phyloP scores from a whole-genome alignment of 2,113 vertebrate genomes.

The Melanerpes formicivorus region DNA sequence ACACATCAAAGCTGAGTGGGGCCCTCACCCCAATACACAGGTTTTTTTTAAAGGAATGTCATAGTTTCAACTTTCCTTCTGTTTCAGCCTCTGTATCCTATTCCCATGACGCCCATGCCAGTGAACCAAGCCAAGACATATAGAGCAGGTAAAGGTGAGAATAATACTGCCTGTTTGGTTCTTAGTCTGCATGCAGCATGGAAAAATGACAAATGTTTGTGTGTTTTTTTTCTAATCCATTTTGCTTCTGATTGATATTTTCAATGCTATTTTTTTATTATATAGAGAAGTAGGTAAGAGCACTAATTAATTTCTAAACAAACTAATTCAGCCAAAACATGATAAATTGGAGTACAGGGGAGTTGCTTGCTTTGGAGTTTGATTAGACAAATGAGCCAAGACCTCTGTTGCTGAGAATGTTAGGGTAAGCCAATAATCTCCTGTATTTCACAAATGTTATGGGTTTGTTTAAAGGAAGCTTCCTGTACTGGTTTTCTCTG shows the following conservation, averaged over 20 bases:
- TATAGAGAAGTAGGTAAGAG: neutral
- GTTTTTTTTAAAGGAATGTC: neutral
- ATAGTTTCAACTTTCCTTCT: slow-evolving; percentile 46
- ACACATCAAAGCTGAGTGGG: neutral
- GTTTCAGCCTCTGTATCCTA: slow-evolving; percentile 92
- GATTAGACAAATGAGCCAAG: neutral
- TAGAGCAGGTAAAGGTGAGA: slow-evolving; percentile 99
- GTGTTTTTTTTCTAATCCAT: neutral
- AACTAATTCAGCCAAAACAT: neutral
- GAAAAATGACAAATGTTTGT: neutral
- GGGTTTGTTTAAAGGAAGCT: neutral
- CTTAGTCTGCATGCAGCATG: slow-evolving; percentile 76
- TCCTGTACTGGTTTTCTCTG: neutral
- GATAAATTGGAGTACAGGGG: neutral
- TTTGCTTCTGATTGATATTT: neutral
- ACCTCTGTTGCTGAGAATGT: neutral
- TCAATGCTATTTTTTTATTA: neutral
- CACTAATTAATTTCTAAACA: neutral
- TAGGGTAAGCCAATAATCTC: neutral
- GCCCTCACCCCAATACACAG: neutral
- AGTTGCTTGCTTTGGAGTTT: neutral
- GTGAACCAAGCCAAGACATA: slow-evolving; percentile 98
- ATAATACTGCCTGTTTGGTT: slow-evolving; percentile 80
- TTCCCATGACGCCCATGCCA: slow-evolving; percentile 96
- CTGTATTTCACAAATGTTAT: neutral